These are phyloP conservation scores for Drosophila tsacasi DNA, from an alignment of 1,140 invertebrate genomes.

Conservation along the genomic window DNA sequence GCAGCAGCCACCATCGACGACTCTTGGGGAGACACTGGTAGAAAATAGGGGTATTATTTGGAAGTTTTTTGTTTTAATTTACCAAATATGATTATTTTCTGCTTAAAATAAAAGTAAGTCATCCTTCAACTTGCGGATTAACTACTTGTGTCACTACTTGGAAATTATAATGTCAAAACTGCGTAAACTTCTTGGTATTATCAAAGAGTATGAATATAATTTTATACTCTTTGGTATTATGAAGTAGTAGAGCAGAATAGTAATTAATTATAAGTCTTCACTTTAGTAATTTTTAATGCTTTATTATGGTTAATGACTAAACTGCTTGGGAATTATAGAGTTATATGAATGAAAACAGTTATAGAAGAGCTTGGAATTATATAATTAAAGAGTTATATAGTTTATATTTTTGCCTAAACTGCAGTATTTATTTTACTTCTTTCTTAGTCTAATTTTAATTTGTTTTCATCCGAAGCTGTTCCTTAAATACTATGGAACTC, in stretches of 20 bases:
- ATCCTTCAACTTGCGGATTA: background rate
- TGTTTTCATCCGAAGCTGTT: background rate
- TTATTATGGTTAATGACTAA: no score
- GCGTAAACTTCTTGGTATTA: no score
- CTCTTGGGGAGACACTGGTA: constrained; percentile 18
- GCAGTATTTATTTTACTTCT: no score
- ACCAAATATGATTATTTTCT: background rate
- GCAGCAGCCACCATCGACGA: constrained; percentile 36
- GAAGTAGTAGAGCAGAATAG: no score
- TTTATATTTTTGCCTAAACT: no score
- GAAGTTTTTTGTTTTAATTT: background rate
- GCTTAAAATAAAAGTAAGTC: background rate
- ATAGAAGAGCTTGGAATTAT: no score
- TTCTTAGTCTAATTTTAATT: background rate
- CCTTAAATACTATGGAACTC: background rate
- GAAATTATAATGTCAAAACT: background rate
- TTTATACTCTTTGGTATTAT: no score
- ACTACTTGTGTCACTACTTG: background rate
- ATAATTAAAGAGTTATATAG: background rate
- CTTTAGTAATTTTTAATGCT: no score
- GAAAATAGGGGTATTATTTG: background rate
- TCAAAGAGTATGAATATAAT: no score
- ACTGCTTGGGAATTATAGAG: no score
- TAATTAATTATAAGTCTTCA: no score
- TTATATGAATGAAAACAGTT: no score